These are phyloP conservation scores for Iphiclides podalirius DNA, from an alignment of 2,888 invertebrate genomes.

Conservation along the genomic window DNA sequence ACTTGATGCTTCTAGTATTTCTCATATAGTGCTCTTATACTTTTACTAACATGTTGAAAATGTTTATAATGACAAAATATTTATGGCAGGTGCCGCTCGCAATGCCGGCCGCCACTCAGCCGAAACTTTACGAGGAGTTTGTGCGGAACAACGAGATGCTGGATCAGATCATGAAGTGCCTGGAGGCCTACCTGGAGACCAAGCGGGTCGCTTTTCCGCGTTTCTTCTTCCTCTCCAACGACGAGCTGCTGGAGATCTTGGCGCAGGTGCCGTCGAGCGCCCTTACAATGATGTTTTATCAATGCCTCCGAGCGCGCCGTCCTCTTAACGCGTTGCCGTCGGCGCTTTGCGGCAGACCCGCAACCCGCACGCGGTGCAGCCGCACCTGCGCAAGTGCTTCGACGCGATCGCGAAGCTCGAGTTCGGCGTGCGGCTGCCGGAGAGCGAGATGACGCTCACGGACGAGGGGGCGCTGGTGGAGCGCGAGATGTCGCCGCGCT, in stretches of 20 bases:
- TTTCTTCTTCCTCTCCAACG: conserved; percentile 94
- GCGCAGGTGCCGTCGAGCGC: too few relatives aligned
- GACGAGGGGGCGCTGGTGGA: conserved; percentile 73
- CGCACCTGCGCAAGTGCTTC: conserved; percentile 94
- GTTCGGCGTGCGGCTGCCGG: conserved; percentile 82
- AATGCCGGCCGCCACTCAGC: conserved; percentile 88
- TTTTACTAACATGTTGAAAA: too few relatives aligned
- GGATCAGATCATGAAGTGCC: conserved; percentile 93
- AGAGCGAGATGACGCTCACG: conserved; percentile 73
- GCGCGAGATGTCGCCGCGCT: conserved; percentile 65
- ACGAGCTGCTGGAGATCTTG: conserved; percentile 92
- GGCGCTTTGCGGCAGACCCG: conserved; percentile 84
- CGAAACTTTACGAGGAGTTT: conserved; percentile 84
- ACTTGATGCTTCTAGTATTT: too few relatives aligned
- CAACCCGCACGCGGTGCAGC: conserved; percentile 94
- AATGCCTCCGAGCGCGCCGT: too few relatives aligned
- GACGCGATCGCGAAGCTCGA: conserved; percentile 90
- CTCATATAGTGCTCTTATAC: too few relatives aligned
- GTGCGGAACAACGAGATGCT: conserved; percentile 87
- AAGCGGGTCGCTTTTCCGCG: conserved; percentile 93
- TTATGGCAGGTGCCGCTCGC: conserved; percentile 88
- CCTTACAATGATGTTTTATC: too few relatives aligned
- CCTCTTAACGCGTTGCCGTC: too few relatives aligned
- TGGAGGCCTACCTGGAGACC: conserved; percentile 93
- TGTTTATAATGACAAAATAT: too few relatives aligned